Conservation (phyloP, 2,113 vertebrate species). For the Lates calcarifer region DNA sequence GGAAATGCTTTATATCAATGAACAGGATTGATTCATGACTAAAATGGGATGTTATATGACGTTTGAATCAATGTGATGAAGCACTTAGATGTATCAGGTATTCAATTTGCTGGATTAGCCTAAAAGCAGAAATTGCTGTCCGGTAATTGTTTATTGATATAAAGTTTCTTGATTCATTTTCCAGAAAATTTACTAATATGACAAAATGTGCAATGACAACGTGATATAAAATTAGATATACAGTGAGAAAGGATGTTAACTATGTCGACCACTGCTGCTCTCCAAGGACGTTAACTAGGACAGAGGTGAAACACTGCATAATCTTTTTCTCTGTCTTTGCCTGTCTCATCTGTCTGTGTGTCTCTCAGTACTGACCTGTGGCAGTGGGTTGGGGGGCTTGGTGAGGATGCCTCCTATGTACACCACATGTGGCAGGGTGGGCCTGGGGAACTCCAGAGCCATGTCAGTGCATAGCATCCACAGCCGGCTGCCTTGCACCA, state of each 20-base stretch:
- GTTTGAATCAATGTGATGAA: background rate
- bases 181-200: background rate
- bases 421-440: constrained; percentile 96
- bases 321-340: background rate
- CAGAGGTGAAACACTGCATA: background rate
- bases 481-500: constrained; percentile 94
- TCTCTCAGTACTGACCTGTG: constrained; percentile 89
- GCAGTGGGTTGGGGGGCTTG: constrained; percentile 90
- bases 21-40: background rate
- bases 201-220: background rate
- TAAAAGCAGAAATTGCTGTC: background rate
- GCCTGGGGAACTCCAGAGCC: constrained; percentile 97
- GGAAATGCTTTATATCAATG: background rate
- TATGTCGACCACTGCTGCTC: background rate
- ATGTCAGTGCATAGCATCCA: constrained; percentile 99
- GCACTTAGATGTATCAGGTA: background rate
- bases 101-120: background rate
- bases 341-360: background rate
- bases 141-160: background rate
- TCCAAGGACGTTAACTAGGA: background rate
- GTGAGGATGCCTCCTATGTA: constrained; percentile 99
- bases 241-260: background rate
- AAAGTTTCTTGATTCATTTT: background rate
- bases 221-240: background rate
- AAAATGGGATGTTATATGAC: background rate